These are phyloP conservation scores for Cavia porcellus DNA, from an alignment of 2,113 vertebrate species.

Conservation along the genomic window DNA sequence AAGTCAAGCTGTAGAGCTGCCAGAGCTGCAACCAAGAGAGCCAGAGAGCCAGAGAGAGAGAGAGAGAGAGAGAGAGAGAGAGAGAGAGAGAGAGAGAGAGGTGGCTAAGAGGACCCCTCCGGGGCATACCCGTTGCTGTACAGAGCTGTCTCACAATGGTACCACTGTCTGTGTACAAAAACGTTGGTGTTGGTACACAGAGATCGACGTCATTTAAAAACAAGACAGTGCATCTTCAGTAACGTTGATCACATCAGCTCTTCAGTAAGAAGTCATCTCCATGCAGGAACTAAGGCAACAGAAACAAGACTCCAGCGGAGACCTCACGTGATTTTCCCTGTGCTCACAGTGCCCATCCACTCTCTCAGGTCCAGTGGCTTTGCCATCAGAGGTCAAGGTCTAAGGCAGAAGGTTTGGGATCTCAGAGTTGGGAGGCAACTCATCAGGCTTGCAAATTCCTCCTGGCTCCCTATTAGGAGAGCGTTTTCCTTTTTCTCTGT, in stretches of 20 bases:
- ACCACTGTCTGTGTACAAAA: too few species aligned
- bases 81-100: neutral
- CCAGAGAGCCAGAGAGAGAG: neutral
- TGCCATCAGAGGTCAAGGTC: conserved; percentile 18
- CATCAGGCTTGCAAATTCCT: conserved; percentile 44
- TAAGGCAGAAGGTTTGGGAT: conserved; percentile 65
- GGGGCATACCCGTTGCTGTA: fast-evolving
- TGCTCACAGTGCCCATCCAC: fast-evolving
- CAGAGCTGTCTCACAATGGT: neutral
- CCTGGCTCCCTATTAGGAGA: neutral
- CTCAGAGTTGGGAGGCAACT: conserved; percentile 37
- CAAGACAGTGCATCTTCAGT: neutral
- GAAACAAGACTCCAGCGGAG: neutral
- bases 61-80: neutral
- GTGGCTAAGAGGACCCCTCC: neutral
- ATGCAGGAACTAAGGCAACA: neutral
- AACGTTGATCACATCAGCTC: neutral
- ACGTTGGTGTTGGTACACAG: neutral
- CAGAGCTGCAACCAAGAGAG: neutral
- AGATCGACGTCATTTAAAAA: neutral
- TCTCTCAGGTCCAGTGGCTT: neutral
- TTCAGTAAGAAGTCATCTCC: neutral
- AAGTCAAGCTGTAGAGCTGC: neutral
- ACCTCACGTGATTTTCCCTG: fast-evolving
- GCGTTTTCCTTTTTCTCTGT: conserved; percentile 12